A percentile compares a stretch with the other conserved stretches of the same genome.
These are phyloP conservation scores for Galerucella calmariensis DNA, from an alignment of 2,888 invertebrate species.

Conservation along the genomic window DNA sequence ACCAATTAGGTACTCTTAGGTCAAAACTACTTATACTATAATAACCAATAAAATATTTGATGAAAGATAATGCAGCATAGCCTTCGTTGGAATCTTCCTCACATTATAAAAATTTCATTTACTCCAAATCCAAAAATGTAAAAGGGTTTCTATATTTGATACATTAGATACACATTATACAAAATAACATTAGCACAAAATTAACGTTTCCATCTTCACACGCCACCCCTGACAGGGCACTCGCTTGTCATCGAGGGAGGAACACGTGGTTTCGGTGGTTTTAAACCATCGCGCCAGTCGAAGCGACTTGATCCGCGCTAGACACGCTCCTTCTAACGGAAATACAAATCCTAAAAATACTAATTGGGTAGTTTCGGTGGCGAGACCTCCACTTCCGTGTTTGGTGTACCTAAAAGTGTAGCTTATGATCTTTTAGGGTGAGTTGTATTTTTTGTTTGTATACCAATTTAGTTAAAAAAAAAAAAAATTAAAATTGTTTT, in stretches of 20 bases:
- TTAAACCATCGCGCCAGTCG: conserved; percentile 45
- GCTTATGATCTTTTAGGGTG: neutral
- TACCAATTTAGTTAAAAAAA: too few species aligned
- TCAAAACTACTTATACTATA: too few species aligned
- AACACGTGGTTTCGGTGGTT: conserved; percentile 58
- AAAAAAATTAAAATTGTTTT: too few species aligned
- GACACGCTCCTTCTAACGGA: conserved; percentile 38
- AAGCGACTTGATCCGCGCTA: conserved; percentile 41
- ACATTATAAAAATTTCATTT: too few species aligned
- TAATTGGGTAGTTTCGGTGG: conserved; percentile 23
- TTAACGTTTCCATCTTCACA: conserved; percentile 4
- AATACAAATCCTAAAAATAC: conserved; percentile 25
- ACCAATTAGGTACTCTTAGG: too few species aligned
- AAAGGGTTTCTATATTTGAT: neutral
- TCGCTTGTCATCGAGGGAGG: conserved; percentile 58
- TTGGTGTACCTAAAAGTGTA: conserved; percentile 3
- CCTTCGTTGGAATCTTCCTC: too few species aligned
- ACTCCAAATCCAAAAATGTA: too few species aligned
- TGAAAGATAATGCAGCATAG: too few species aligned
- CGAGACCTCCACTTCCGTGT: conserved; percentile 9
- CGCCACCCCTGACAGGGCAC: conserved; percentile 61
- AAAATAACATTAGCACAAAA: neutral
- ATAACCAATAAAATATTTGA: too few species aligned
- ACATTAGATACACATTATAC: neutral
- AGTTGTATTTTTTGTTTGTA: neutral